Evolutionary conservation across 2,888 invertebrate genomes (phyloP), one percentile per base, ranked within the genome.

Genomic region (Trichogramma dendrolimi): DNA sequence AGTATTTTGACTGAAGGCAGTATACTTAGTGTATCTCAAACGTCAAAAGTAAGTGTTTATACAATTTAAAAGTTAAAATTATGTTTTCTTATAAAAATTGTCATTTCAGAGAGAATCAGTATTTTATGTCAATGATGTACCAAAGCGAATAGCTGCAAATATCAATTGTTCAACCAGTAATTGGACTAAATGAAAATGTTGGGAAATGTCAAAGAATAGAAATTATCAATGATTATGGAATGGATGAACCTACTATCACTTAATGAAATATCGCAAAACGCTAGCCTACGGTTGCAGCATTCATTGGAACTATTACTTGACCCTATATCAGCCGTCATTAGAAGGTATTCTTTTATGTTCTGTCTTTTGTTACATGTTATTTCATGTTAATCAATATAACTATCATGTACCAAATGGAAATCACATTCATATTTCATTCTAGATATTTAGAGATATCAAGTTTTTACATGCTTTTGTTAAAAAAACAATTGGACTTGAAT

Each of bases 91-190:
- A n/a, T n/a, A n/a, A n/a, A n/a, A n/a, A n/a, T n/a, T n/a, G n/a
- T n/a, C 61, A 7, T 65, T 67, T 64, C 77, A 91, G 86, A 90
- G 89, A 6, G 92, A 93, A 71, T 81, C 96, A 63, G 85, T 93
- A 73, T 94, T 95, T 79, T 94, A 88, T 76, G 85, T 96, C 14
- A 96, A 96, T 79, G 94, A 93, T 2, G 85, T 89, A 69, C 90
- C 93, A 38, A 92, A 94, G 77, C 96, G 96, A 1, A 84, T 92
- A 46, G 96, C 94, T 4, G 92, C 91, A 91, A 81, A 87, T 92
- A 43, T 86, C 89, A 49, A 80, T 84, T 68, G 80, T 82, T 11
- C 80, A 79, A 67, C 81, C 83, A 41, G n/a, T 53, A 3, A 43
- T 3, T 52, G 50, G 53, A 5, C n/a, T 46, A 55, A n/a, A n/a